A percentile compares a stretch with the other conserved stretches of the same genome.
Conservation (phyloP, 2,113 vertebrate genomes). For the Ifrita kowaldi region DNA sequence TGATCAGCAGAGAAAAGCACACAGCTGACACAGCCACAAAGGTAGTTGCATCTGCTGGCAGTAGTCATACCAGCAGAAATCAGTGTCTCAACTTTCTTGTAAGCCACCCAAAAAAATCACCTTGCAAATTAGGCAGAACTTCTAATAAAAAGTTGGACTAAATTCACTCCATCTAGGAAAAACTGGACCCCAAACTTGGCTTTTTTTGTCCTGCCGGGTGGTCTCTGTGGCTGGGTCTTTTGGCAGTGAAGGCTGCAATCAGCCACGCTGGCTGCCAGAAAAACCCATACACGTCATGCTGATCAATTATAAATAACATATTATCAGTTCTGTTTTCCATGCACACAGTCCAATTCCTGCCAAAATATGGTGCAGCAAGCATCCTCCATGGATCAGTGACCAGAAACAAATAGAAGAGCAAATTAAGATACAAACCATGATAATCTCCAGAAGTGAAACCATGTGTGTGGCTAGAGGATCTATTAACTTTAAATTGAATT, state of each 20-base stretch:
- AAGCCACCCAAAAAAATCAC: background rate
- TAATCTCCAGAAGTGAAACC: background rate
- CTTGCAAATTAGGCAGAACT: background rate
- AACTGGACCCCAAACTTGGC: background rate
- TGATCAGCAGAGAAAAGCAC: background rate
- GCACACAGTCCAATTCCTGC: background rate
- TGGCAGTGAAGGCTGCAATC: background rate
- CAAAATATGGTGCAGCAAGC: background rate
- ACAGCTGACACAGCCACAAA: background rate
- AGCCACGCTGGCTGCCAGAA: background rate
- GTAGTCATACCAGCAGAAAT: background rate
- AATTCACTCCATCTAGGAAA: background rate
- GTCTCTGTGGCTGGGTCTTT: background rate
- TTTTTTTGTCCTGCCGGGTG: background rate
- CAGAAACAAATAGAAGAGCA: background rate
- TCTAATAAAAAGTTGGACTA: background rate
- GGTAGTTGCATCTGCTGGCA: background rate
- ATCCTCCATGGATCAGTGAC: background rate
- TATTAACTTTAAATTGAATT: background rate
- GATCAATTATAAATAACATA: background rate
- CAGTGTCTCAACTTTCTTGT: background rate
- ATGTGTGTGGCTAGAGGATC: background rate
- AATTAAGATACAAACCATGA: background rate
- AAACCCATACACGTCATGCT: background rate
- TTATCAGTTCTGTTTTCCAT: background rate